A percentile compares a stretch with the other conserved stretches of the same genome.
Evolutionary conservation across 2,888 invertebrate species (phyloP).

Genomic region (Salticus scenicus): DNA sequence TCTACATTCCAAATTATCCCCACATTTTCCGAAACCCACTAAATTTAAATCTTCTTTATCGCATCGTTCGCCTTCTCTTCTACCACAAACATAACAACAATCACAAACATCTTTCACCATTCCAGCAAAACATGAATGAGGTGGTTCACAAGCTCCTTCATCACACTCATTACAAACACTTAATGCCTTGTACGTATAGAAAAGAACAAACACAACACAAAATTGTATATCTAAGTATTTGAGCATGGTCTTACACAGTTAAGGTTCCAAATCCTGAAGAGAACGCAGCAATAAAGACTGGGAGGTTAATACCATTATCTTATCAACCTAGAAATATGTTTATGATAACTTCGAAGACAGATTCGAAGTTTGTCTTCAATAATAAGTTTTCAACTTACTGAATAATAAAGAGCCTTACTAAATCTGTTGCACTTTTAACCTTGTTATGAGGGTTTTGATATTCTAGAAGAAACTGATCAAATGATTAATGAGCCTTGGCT

Average conservation of each 20-base stretch:
- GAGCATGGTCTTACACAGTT: neutral
- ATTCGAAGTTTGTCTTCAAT: neutral
- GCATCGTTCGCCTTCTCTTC: slow-evolving; percentile 78
- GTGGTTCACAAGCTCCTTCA: slow-evolving; percentile 75
- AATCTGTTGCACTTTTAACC: neutral
- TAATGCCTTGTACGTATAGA: neutral
- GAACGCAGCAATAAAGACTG: neutral
- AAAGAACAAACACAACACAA: neutral
- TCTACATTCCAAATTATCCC: slow-evolving; percentile 78
- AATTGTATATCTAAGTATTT: neutral
- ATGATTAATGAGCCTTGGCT: too few relatives aligned
- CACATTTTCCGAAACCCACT: slow-evolving; percentile 77
- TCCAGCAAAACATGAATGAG: slow-evolving; percentile 77
- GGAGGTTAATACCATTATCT: neutral
- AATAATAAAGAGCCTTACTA: neutral
- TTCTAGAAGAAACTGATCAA: too few relatives aligned
- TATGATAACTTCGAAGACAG: neutral
- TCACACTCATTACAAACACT: slow-evolving; percentile 68
- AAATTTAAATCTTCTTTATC: slow-evolving; percentile 74
- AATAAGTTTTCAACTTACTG: neutral
- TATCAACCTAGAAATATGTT: neutral
- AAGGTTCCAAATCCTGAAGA: neutral
- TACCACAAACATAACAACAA: slow-evolving; percentile 79
- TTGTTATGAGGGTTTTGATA: too few relatives aligned
- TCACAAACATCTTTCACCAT: slow-evolving; percentile 78